Percentiles rank a stretch among this genome's conserved stretches.
Conservation (phyloP, 2,797 vertebrate species). For the Danio choprae region DNA sequence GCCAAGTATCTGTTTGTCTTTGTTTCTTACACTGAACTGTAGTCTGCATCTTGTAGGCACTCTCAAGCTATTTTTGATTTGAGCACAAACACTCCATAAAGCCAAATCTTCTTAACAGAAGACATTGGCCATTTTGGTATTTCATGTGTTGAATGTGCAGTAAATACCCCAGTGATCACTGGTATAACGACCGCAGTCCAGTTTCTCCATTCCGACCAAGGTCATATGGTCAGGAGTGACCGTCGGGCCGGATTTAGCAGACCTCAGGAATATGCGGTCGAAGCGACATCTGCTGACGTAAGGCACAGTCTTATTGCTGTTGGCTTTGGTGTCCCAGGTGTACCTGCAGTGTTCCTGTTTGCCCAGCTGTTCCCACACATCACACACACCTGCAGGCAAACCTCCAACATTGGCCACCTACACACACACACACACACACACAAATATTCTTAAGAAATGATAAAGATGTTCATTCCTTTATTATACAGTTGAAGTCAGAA, state of each 20-base stretch:
- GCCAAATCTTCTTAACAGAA: background rate
- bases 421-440: constrained; percentile 48
- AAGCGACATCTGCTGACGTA: constrained; percentile 87
- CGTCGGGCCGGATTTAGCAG: constrained; percentile 68
- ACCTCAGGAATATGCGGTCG: constrained; percentile 87
- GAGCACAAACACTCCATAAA: background rate
- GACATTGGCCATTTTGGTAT: background rate
- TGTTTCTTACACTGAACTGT: background rate
- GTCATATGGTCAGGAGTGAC: constrained; percentile 86
- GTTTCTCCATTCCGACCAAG: constrained; percentile 90
- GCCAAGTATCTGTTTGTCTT: background rate
- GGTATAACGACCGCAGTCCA: constrained; percentile 90
- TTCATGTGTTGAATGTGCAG: constrained; percentile 78
- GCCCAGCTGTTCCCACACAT: constrained; percentile 90
- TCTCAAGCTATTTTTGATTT: background rate
- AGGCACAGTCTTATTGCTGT: constrained; percentile 82
- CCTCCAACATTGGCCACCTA: constrained; percentile 86
- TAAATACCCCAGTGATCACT: constrained; percentile 98
- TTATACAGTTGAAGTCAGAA: too few relatives aligned
- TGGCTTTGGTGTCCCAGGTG: constrained; percentile 93
- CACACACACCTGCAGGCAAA: constrained; percentile 80
- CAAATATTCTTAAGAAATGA: background rate
- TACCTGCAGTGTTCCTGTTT: constrained; percentile 89
- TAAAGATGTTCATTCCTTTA: too few relatives aligned
- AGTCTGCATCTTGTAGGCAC: background rate